A percentile compares a stretch with the other conserved stretches of the same genome.
These are phyloP conservation scores for Callopanchax toddi DNA, from an alignment of 2,113 vertebrate species.

Conservation along the genomic window DNA sequence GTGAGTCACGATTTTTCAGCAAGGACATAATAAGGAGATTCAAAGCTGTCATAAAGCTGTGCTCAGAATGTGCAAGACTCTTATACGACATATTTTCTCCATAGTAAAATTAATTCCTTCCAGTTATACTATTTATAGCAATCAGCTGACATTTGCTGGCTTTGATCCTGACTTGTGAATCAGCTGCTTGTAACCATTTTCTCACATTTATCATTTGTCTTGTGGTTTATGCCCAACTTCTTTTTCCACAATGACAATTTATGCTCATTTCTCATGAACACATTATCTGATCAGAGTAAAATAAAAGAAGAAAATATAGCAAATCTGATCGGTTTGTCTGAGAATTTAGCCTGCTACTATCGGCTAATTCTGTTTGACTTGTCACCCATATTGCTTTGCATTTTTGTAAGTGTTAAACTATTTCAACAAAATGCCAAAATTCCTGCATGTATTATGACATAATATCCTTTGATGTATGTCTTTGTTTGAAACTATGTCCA, in stretches of 20 bases:
- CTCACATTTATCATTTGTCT: neutral
- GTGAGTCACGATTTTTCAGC: conserved; percentile 52
- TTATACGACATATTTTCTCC: conserved; percentile 1
- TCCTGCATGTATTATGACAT: neutral
- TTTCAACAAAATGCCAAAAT: neutral
- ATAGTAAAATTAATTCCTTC: neutral
- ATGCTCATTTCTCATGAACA: neutral
- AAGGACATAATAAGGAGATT: conserved; percentile 41
- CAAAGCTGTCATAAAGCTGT: neutral
- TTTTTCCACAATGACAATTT: neutral
- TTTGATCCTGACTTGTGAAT: conserved; percentile 24
- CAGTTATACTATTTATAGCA: neutral
- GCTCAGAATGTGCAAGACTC: conserved; percentile 6
- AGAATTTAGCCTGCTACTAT: neutral
- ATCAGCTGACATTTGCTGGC: conserved; percentile 6
- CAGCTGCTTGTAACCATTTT: neutral
- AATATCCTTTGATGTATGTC: too few relatives aligned
- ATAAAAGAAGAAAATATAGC: neutral
- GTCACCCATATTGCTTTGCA: neutral
- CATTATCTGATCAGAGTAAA: neutral
- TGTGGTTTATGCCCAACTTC: neutral
- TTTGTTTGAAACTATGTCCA: neutral
- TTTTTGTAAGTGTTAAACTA: neutral
- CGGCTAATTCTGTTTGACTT: neutral
- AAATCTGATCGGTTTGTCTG: neutral